Conservation (phyloP, 2,888 invertebrate species). For the Chloroclystis v-ata region DNA sequence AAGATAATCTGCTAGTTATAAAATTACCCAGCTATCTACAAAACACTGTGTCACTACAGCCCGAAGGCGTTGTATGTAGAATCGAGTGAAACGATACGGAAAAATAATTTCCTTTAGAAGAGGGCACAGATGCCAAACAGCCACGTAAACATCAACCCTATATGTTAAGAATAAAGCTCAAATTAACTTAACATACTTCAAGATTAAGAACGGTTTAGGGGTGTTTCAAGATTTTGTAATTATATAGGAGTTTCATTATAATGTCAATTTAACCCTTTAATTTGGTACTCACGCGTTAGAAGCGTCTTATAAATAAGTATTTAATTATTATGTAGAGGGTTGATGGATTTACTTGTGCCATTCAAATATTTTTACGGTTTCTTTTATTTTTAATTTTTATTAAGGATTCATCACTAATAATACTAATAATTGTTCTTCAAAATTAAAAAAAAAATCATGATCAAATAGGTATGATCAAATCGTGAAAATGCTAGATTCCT, state of each 20-base stretch:
- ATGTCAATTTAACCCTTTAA: conserved; percentile 12
- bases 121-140: conserved; percentile 16
- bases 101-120: conserved; percentile 46
- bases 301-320: neutral
- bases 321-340: neutral
- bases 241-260: conserved; percentile 17
- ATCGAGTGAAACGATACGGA: conserved; percentile 39
- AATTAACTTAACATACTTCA: neutral
- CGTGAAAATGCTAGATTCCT: too few relatives aligned
- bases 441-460: too few relatives aligned
- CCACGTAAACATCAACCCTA: conserved; percentile 15
- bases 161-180: neutral
- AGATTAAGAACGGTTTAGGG: neutral
- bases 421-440: too few relatives aligned
- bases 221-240: conserved; percentile 20
- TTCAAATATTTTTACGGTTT: too few relatives aligned
- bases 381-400: too few relatives aligned
- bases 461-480: too few relatives aligned
- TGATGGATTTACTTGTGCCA: neutral
- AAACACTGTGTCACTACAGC: conserved; percentile 8
- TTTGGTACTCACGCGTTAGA: neutral
- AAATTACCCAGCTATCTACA: neutral
- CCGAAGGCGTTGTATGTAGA: conserved; percentile 24
- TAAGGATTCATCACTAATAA: too few relatives aligned
- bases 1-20: too few relatives aligned